A percentile compares a stretch with the other conserved stretches of the same genome.
phyloP scores from a whole-genome alignment of 2,888 invertebrate genomes.

The Plebejus argus region DNA sequence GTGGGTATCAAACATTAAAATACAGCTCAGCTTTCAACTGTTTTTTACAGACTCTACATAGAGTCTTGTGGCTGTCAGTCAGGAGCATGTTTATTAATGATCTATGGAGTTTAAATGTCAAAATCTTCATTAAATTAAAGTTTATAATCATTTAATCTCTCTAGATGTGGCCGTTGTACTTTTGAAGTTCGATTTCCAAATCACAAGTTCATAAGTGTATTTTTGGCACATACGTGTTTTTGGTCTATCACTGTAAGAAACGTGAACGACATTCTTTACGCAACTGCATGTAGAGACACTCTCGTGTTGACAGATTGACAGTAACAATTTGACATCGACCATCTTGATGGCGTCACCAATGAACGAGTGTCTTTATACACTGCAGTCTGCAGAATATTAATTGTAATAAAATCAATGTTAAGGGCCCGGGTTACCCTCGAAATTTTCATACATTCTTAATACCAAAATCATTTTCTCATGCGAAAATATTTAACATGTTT shows the following conservation, averaged over 20 bases:
- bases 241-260: not conserved
- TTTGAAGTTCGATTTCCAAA: not conserved
- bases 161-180: not conserved
- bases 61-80: too few species aligned
- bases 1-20: not conserved
- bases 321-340: not conserved
- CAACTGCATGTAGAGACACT: not conserved
- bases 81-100: too few species aligned
- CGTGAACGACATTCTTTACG: not conserved
- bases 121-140: not conserved
- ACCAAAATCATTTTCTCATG: too few species aligned
- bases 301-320: not conserved
- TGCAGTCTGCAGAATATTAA: not conserved
- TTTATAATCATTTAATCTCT: not conserved
- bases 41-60: too few species aligned
- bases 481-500: too few species aligned
- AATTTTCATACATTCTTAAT: too few species aligned
- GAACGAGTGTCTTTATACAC: not conserved
- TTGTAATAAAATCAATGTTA: not conserved
- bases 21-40: not conserved
- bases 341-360: not conserved
- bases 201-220: too few species aligned
- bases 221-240: too few species aligned
- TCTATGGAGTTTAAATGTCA: not conserved
- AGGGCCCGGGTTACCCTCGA: too few species aligned